Conservation (phyloP, 2,797 vertebrate species). For the Gouania willdenowi region DNA sequence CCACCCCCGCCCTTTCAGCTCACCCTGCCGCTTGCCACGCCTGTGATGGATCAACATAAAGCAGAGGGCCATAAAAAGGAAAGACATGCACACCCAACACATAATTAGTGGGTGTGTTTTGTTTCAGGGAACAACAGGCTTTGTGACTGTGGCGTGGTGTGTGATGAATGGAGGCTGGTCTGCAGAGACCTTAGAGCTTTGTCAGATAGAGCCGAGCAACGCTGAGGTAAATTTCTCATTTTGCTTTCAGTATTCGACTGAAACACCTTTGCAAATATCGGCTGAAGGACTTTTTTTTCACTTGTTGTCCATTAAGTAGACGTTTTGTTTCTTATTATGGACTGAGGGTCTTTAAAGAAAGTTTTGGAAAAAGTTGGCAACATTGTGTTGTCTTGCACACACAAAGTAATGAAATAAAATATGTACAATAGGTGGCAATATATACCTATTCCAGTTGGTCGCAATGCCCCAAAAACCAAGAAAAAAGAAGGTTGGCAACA, state of each 20-base stretch:
- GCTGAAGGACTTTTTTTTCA: too few relatives aligned
- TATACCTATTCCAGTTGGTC: too few relatives aligned
- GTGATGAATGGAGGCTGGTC: constrained; percentile 46
- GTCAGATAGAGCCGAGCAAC: not conserved
- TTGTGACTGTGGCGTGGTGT: constrained; percentile 3
- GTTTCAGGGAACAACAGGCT: constrained; percentile 27
- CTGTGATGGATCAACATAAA: constrained; percentile 64
- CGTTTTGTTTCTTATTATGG: too few relatives aligned
- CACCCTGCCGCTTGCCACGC: not conserved
- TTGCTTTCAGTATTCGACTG: not conserved
- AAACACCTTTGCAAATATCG: not conserved
- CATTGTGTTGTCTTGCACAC: too few relatives aligned
- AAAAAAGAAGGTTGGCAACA: too few relatives aligned
- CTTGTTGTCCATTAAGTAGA: too few relatives aligned
- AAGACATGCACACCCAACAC: constrained; percentile 27
- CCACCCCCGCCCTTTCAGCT: constrained; percentile 20
- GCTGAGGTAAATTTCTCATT: not conserved
- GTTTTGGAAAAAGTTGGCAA: too few relatives aligned
- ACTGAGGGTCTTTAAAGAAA: too few relatives aligned
- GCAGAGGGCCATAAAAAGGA: constrained; percentile 23
- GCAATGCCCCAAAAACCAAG: too few relatives aligned
- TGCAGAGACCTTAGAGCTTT: constrained; percentile 32
- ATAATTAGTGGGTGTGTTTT: constrained; percentile 31
- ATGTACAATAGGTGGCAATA: too few relatives aligned
- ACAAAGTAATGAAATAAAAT: too few relatives aligned